Base-by-base conservation (phyloP, 2,113 vertebrate species). In the Podilymbus podiceps region DNA sequence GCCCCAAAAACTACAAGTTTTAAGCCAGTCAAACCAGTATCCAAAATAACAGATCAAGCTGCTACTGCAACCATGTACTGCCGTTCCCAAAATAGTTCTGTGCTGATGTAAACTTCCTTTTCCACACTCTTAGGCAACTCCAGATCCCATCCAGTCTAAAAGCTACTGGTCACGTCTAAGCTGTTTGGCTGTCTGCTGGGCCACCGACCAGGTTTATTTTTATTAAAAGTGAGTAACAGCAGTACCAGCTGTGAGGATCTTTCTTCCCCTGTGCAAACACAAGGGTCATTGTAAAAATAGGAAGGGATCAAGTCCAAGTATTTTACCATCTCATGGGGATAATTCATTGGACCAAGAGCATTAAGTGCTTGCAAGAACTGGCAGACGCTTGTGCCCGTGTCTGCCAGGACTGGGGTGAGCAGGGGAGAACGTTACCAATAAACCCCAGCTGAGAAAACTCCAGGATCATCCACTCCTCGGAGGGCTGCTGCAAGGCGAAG, bases 381-480 rank as follows among this genome's bases (percentile, higher is more conserved):
- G 59, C 9, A 74, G 28, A 27, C 20, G 50, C 24, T 55, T 52
- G 9, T 78, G 73, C n/a, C 69, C 14, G 0, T 16, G 33, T 23
- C 44, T 75, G 87, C 38, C 0, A 13, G 66, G 46, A 27, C 13
- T 35, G 56, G 31, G 63, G 31, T 53, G 55, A 85, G 53, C 2
- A 0, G 44, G 23, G 30, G 18, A 89, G 87, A 71, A 59, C 0
- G 0, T 97, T 96, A 99, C 99, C 99, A 23, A 99, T 99, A 96
- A 99, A 99, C 24, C 99, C 99, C 93, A 99, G 98, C 98, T 99
- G 99, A 46, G 99, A 99, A 92, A 99, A 99, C 96, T 99, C 99
- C 92, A 99, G 98, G 97, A 99, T 99, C 99, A 99, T 99, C 99
- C 99, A 99, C 88, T 99, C 99, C 93, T 99, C 99, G 0, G 98